These are phyloP conservation scores for Nyctibius bracteatus DNA, from an alignment of 2,113 vertebrate genomes.

Conservation along the genomic window DNA sequence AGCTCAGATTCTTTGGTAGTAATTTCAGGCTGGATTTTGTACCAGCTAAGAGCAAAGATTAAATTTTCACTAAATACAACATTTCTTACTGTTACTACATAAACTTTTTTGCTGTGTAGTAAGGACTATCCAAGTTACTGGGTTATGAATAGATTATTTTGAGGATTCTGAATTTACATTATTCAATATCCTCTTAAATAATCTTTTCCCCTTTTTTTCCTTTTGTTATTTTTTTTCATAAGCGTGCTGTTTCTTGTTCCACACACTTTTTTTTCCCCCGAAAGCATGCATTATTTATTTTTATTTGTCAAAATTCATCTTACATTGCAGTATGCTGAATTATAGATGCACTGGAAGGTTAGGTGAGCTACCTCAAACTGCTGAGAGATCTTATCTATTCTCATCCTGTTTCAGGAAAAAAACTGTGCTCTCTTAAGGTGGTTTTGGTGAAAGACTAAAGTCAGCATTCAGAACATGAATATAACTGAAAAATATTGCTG, in stretches of 20 bases:
- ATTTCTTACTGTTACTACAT: not conserved
- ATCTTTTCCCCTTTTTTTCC: not conserved
- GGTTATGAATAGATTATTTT: not conserved
- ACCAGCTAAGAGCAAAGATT: not conserved
- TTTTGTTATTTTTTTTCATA: not conserved
- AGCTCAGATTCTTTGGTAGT: not conserved
- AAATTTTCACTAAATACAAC: not conserved
- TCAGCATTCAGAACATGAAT: not conserved
- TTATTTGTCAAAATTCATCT: constrained; percentile 17
- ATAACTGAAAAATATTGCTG: not conserved
- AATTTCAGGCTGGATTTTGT: not conserved
- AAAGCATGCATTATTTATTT: constrained; percentile 33
- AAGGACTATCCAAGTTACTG: not conserved
- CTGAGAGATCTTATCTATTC: not conserved
- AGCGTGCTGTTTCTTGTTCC: not conserved
- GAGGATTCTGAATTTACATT: not conserved
- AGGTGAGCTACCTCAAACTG: not conserved
- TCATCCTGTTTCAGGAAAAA: not conserved
- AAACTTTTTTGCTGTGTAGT: not conserved
- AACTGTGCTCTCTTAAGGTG: not conserved
- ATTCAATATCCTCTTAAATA: not conserved
- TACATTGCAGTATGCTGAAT: not conserved
- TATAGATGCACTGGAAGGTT: not conserved
- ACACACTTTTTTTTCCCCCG: not conserved
- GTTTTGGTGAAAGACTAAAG: not conserved